These are phyloP conservation scores for Sarcophaga caerulescens DNA, from an alignment of 2,888 invertebrate species.

Conservation along the genomic window DNA sequence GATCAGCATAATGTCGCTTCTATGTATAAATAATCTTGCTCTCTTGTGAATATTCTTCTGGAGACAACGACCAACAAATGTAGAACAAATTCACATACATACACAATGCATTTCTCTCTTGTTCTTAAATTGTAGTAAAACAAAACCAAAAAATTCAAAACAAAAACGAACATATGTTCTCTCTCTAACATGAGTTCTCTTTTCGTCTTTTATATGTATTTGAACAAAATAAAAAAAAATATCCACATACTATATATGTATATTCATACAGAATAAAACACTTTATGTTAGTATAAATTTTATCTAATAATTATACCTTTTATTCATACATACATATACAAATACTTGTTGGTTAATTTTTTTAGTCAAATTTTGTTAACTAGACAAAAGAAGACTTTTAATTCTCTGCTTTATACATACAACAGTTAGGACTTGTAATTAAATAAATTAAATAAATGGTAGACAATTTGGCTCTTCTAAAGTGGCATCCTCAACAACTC, in stretches of 20 bases:
- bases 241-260: not conserved
- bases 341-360: conserved; percentile 38
- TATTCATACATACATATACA: not conserved
- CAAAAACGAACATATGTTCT: not conserved
- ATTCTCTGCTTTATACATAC: not conserved
- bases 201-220: conserved; percentile 9
- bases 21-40: conserved; percentile 1
- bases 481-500: conserved; percentile 49
- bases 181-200: not conserved
- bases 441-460: no score
- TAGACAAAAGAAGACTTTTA: not conserved
- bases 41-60: not conserved
- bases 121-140: conserved; percentile 18
- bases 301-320: conserved; percentile 24
- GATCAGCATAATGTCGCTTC: conserved; percentile 12
- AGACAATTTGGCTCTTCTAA: not conserved
- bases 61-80: not conserved
- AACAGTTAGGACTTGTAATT: not conserved
- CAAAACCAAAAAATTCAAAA: not conserved
- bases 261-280: not conserved
- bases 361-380: conserved; percentile 3
- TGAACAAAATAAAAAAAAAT: not conserved
- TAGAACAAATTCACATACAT: not conserved
- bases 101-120: conserved; percentile 43
- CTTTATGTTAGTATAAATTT: conserved; percentile 12